Conservation (phyloP, 2,888 invertebrate genomes). For the Pristionchus japonicus region DNA sequence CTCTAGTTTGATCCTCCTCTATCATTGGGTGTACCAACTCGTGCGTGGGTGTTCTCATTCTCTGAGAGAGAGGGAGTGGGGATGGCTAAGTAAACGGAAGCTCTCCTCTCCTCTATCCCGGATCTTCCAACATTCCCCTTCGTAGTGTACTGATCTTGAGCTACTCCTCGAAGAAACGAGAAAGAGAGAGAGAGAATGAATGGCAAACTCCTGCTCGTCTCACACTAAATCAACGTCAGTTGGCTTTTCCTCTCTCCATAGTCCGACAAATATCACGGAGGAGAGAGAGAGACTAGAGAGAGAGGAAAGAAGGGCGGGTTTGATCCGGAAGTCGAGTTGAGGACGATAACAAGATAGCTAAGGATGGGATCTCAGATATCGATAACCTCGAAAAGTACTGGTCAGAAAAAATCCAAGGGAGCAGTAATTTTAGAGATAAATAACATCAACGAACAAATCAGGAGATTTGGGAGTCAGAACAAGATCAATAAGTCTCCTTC, state of each 20-base stretch:
- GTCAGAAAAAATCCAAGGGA: no score
- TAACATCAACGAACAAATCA: no score
- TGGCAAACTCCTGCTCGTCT: conserved; percentile 15
- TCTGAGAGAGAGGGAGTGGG: neutral
- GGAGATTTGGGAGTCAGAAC: neutral
- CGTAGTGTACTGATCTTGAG: conserved; percentile 27
- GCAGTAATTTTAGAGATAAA: no score
- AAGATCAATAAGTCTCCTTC: neutral
- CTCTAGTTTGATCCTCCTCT: neutral
- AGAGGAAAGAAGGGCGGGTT: neutral
- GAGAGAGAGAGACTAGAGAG: conserved; percentile 16
- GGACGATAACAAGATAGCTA: neutral
- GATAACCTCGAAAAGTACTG: neutral
- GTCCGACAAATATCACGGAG: conserved; percentile 30
- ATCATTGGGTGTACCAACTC: neutral
- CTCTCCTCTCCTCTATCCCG: neutral
- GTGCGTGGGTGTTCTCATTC: conserved; percentile 3
- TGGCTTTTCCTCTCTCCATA: neutral
- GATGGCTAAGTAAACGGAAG: conserved; percentile 23
- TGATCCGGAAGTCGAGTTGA: neutral
- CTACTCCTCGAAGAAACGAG: conserved; percentile 12
- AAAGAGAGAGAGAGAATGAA: neutral
- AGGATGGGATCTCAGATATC: neutral
- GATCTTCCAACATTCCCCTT: neutral
- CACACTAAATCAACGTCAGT: conserved; percentile 40